Evolutionary conservation across 2,113 vertebrate species (phyloP).

Genomic region (Rousettus leschenaultii): DNA sequence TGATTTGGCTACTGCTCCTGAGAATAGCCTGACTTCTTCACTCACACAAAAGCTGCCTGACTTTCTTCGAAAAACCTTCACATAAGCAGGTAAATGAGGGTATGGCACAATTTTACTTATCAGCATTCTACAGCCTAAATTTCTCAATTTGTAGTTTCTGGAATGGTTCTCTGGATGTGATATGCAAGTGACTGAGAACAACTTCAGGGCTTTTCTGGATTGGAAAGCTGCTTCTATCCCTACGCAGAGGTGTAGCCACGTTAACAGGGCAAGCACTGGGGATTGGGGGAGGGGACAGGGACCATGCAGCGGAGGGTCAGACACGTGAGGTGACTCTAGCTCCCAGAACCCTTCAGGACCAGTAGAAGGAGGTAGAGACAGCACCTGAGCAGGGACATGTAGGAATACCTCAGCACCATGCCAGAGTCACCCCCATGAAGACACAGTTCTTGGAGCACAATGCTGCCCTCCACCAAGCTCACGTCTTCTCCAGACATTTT

Average conservation of each 20-base stretch:
- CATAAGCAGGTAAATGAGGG: neutral
- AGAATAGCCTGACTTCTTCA: neutral
- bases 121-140: neutral
- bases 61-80: neutral
- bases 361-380: neutral
- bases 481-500: neutral
- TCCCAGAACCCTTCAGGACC: neutral
- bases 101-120: neutral
- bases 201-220: neutral
- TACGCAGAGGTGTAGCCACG: neutral
- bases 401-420: neutral
- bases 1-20: neutral
- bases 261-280: neutral
- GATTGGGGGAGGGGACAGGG: neutral
- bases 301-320: neutral
- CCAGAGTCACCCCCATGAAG: neutral
- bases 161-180: neutral
- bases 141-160: neutral
- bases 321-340: neutral
- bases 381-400: neutral
- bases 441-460: neutral
- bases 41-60: conserved; percentile 19
- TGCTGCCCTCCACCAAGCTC: neutral
- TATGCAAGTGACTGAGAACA: conserved; percentile 2
- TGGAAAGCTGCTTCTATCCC: neutral